Evolutionary conservation across 2,797 vertebrate genomes (phyloP).

Genomic region (Coreius guichenoti): DNA sequence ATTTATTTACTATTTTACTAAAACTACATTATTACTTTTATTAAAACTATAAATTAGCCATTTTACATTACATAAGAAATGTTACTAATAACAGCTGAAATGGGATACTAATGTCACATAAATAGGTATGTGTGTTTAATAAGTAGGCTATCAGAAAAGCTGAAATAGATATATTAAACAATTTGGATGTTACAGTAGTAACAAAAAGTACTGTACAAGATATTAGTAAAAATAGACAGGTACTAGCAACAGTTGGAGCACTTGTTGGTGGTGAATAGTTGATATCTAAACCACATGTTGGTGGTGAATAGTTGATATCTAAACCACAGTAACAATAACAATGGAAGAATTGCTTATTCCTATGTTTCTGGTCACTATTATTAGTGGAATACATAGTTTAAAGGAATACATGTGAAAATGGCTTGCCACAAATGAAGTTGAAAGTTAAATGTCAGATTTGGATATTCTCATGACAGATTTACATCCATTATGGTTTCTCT

Average conservation of each 20-base stretch:
- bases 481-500: neutral
- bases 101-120: neutral
- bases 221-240: neutral
- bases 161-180: neutral
- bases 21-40: neutral
- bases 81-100: neutral
- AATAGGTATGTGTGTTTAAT: neutral
- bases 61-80: neutral
- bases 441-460: constrained; percentile 18
- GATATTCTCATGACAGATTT: neutral
- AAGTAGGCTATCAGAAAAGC: neutral
- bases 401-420: neutral
- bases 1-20: neutral
- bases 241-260: neutral
- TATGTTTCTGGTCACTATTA: neutral
- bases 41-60: neutral
- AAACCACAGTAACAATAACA: neutral
- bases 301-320: neutral
- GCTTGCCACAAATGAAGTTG: constrained; percentile 17
- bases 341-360: neutral
- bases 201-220: neutral
- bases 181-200: neutral
- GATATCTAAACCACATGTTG: neutral
- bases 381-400: neutral
- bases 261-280: neutral